These are phyloP conservation scores for Oncorhynchus gorbuscha DNA, from an alignment of 2,113 vertebrate genomes.

Conservation along the genomic window DNA sequence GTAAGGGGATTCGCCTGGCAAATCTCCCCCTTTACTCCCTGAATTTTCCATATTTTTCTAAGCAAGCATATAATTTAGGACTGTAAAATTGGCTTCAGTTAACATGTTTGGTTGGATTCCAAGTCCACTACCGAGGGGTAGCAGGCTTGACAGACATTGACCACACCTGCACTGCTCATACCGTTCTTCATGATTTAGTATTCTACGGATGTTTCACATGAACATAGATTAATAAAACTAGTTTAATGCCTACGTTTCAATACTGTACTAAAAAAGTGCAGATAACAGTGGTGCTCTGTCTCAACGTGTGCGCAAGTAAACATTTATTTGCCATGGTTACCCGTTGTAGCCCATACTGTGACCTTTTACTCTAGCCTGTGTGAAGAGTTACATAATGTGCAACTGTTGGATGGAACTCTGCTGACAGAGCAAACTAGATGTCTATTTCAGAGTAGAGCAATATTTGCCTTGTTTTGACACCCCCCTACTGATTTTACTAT, in stretches of 20 bases:
- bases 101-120: slow-evolving; percentile 61
- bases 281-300: slow-evolving; percentile 52
- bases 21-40: slow-evolving; percentile 38
- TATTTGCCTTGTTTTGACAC: slow-evolving; percentile 50
- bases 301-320: slow-evolving; percentile 46
- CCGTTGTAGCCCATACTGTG: slow-evolving; percentile 28
- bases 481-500: slow-evolving; percentile 55
- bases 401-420: slow-evolving; percentile 43
- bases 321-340: slow-evolving; percentile 32
- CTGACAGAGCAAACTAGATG: slow-evolving; percentile 60
- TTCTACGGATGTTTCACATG: slow-evolving; percentile 49
- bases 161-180: slow-evolving; percentile 61
- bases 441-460: slow-evolving; percentile 41
- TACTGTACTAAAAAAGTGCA: background rate
- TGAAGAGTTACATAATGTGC: slow-evolving; percentile 43
- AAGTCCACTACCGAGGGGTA: slow-evolving; percentile 36
- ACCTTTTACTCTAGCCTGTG: slow-evolving; percentile 26
- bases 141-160: slow-evolving; percentile 47
- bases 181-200: slow-evolving; percentile 48
- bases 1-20: slow-evolving; percentile 40
- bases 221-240: slow-evolving; percentile 38
- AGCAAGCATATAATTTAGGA: slow-evolving; percentile 54
- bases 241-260: slow-evolving; percentile 31
- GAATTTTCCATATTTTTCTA: slow-evolving; percentile 55
- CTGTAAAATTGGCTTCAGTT: slow-evolving; percentile 58